Percentiles rank a stretch among this genome's conserved stretches.
phyloP scores from a whole-genome alignment of 2,113 vertebrate genomes.

The Leucopsar rothschildi region DNA sequence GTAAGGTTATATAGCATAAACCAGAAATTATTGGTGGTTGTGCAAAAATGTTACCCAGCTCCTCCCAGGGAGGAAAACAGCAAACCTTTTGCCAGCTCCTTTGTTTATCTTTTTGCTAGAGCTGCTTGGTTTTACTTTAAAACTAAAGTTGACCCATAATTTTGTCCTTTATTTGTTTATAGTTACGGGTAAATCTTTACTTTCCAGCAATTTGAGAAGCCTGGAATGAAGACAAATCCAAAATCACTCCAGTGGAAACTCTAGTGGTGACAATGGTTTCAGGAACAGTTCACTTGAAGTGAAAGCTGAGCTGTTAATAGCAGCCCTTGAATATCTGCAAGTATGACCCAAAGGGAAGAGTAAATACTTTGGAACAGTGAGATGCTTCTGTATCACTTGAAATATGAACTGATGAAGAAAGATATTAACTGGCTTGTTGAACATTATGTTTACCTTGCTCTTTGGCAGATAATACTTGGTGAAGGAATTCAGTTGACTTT shows the following conservation, averaged over 20 bases:
- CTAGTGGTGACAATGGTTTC: background rate
- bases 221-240: background rate
- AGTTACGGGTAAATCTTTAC: background rate
- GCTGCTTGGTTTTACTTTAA: background rate
- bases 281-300: background rate
- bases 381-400: background rate
- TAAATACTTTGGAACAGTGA: background rate
- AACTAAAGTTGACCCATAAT: background rate
- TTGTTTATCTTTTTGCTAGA: background rate
- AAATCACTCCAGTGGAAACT: background rate
- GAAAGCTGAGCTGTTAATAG: constrained; percentile 8
- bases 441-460: background rate
- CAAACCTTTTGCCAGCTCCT: background rate
- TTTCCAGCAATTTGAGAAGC: background rate
- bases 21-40: background rate
- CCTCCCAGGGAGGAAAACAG: background rate
- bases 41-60: background rate
- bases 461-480: background rate
- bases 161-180: background rate
- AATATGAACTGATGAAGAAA: background rate
- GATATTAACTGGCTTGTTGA: background rate
- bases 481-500: background rate
- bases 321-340: background rate
- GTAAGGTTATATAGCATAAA: background rate
- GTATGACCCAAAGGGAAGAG: background rate